Evolutionary conservation across 2,888 invertebrate genomes (phyloP).

Genomic region (Pterostichus niger): DNA sequence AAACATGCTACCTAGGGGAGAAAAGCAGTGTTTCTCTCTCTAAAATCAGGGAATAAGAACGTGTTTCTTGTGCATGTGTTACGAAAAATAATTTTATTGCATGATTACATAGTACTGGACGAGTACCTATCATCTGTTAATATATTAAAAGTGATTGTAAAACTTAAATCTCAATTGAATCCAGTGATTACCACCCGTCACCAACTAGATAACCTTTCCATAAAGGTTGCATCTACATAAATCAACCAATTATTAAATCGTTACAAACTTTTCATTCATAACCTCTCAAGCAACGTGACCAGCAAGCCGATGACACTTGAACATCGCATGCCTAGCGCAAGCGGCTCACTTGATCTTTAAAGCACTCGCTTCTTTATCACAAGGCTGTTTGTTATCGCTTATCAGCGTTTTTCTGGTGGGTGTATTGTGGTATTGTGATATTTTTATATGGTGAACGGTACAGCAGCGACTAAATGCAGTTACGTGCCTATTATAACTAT

Average conservation of each 20-base stretch:
- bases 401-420: background rate
- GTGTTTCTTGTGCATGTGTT: too few species aligned
- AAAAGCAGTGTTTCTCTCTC: too few species aligned
- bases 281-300: background rate
- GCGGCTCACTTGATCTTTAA: background rate
- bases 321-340: too few species aligned
- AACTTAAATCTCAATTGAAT: constrained; percentile 23
- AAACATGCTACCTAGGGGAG: too few species aligned
- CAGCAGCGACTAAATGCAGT: constrained; percentile 15
- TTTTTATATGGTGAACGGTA: constrained; percentile 13
- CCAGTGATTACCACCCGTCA: background rate
- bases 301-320: constrained; percentile 3
- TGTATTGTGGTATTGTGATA: background rate
- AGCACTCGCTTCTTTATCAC: background rate
- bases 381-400: background rate
- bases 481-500: background rate
- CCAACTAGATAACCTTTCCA: background rate
- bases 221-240: constrained; percentile 23
- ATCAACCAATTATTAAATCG: constrained; percentile 18
- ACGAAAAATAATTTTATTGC: background rate
- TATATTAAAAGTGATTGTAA: constrained; percentile 21
- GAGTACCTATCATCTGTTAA: constrained; percentile 13
- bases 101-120: background rate
- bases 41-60: too few species aligned
- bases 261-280: constrained; percentile 16